Base-by-base conservation (phyloP, 2,888 invertebrate genomes). In the Volucella inflata region DNA sequence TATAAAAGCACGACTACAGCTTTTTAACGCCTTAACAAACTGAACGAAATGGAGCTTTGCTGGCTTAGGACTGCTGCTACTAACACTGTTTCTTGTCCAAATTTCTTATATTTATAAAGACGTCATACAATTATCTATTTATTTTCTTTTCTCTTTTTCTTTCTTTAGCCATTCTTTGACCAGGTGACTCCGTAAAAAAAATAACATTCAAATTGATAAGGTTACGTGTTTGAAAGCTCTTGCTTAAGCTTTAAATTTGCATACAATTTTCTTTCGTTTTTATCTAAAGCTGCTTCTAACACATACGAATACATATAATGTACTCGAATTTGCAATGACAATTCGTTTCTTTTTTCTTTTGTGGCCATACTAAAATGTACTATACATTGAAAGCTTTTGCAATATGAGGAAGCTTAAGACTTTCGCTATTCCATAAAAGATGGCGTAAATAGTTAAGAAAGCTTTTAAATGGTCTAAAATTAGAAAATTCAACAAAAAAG, bases 141-240 rank as follows among this genome's bases (percentile, higher is more conserved):
- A 10, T 78, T 46, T 30, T 65, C 55, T 50, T 65, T 55, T 62
- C 46, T 50, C n/a, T 82, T 53, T 72, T 40, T 67, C 46, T 46
- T 79, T 67, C 65, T 68, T 42, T 78, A 84, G 79, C 83, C 83
- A 40, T 70, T 79, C 50, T 68, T 84, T 70, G 79, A 79, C 79
- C 79, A 84, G 83, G 83, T 84, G 70, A 83, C 57, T 68, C 48
- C 46, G 62, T n/a, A 60, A 51, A 59, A 2, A 12, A 42, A 71
- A 40, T 53, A 46, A 38, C 55, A 55, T 53, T 74, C n/a, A 55
- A 57, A 16, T n/a, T 17, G 14, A 62, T 44, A 64, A 82, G 78
- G 82, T 83, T 78, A 9, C 53, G 44, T 17, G 38, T 55, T 50
- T 60, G 55, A 36, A 83, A 76, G 70, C 55, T 42, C 8, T 12